phyloP scores from a whole-genome alignment of 2,888 invertebrate species.

The Lithophane socia region DNA sequence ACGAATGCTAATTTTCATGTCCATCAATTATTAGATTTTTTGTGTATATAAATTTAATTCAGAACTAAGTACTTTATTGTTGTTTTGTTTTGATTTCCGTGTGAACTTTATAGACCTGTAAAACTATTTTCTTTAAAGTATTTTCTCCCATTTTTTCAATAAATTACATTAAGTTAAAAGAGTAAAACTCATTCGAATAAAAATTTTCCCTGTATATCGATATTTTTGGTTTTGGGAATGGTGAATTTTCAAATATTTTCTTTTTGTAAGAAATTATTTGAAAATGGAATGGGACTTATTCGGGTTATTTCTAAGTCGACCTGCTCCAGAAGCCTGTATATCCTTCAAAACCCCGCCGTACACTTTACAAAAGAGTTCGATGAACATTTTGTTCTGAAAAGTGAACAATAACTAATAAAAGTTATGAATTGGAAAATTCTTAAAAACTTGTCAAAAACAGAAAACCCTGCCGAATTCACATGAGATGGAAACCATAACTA shows the following conservation, averaged over 20 bases:
- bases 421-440: background rate
- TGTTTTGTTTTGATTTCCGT: too few relatives aligned
- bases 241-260: background rate
- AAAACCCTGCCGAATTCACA: background rate
- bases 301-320: background rate
- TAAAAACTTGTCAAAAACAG: constrained; percentile 3
- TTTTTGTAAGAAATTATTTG: background rate
- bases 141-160: too few relatives aligned
- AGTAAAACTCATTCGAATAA: too few relatives aligned
- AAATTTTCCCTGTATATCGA: too few relatives aligned
- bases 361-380: background rate
- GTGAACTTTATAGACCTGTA: too few relatives aligned
- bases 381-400: background rate
- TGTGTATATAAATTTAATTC: too few relatives aligned
- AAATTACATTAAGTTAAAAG: too few relatives aligned
- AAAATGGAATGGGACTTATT: background rate
- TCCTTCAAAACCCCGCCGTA: background rate
- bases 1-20: too few relatives aligned
- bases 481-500: background rate
- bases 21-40: too few relatives aligned
- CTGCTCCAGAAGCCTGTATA: background rate
- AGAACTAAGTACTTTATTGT: too few relatives aligned
- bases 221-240: too few relatives aligned
- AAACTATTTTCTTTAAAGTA: too few relatives aligned
- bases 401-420: background rate